Base-by-base conservation (phyloP, 2,797 vertebrate genomes). In the Siniperca obscura region DNA sequence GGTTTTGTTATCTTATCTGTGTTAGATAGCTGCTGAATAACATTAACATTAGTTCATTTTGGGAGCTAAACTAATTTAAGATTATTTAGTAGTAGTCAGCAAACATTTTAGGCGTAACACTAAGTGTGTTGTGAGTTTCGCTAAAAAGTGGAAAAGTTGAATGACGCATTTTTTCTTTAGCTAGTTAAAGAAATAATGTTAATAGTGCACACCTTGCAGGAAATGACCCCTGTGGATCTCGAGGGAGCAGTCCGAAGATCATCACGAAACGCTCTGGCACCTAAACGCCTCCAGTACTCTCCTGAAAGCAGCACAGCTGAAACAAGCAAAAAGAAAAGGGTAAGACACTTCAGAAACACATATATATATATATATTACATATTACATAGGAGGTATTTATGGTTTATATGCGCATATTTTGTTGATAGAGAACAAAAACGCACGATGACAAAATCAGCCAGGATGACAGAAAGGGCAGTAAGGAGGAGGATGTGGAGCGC, bases 211-310 rank as follows among this genome's bases (percentile, higher is more conserved):
- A 77, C 38, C 3, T 81, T 56, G 19, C 46, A 93, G 92, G 83
- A 86, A 1, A 11, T 68, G 53, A 92, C 80, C 1, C 87, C 82
- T 0, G 73, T 52, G 40, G 38, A 55, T 1, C 1, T 19, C 0
- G 5, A 55, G 5, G 55, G 5, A 30, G 1, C 22, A 3, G 53
- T 68, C 16, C 80, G 85, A 40, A 48, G 87, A 1, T 87, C 90
- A 0, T 53, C 86, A 48, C 81, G 87, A 22, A 80, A 17, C 1
- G 3, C 0, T 2, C 22, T 70, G 59, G 5, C 3, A 16, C 79
- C 87, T 0, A 90, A 92, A 74, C 87, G 90, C 22, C 72, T 86
- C 25, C 42, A 30, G 1, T 74, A 82, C 50, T 85, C 87, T 0
- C 80, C 88, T 3, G 81, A 66, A 16, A 4, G 25, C 14, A 30